Evolutionary conservation across 2,888 invertebrate genomes (phyloP).

Genomic region (Eupithecia tripunctaria): DNA sequence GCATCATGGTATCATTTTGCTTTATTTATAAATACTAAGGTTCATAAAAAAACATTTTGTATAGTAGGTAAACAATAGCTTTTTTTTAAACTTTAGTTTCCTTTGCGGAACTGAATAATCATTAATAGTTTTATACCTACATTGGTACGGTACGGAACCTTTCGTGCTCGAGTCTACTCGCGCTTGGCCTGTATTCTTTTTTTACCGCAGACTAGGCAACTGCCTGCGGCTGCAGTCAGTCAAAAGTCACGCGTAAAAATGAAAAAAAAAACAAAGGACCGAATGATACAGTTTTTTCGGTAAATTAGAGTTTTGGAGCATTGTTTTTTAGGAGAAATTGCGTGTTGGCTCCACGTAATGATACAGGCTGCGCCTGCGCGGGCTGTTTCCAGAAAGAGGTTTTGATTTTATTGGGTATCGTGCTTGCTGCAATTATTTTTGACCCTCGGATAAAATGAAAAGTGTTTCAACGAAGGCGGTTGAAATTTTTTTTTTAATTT

Average conservation of each 20-base stretch:
- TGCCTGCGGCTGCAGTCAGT: conserved; percentile 79
- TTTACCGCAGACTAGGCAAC: conserved; percentile 68
- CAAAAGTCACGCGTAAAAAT: conserved; percentile 79
- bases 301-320: conserved; percentile 80
- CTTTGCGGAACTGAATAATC: too few species aligned
- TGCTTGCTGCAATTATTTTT: conserved; percentile 42
- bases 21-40: too few species aligned
- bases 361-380: conserved; percentile 66
- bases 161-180: too few species aligned
- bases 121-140: too few species aligned
- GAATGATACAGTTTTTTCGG: conserved; percentile 83
- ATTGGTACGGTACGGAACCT: too few species aligned
- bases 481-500: not conserved
- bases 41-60: too few species aligned
- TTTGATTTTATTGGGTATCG: conserved; percentile 47
- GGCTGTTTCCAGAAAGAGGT: conserved; percentile 47
- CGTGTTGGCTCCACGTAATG: conserved; percentile 73
- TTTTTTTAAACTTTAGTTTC: too few species aligned
- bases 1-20: too few species aligned
- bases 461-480: conserved; percentile 11
- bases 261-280: conserved; percentile 66
- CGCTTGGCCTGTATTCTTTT: conserved; percentile 41
- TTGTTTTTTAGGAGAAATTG: conserved; percentile 73
- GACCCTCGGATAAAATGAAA: conserved; percentile 19
- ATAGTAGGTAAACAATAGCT: too few species aligned